phyloP scores from a whole-genome alignment of 2,888 invertebrate genomes.

The Eilema depressum region DNA sequence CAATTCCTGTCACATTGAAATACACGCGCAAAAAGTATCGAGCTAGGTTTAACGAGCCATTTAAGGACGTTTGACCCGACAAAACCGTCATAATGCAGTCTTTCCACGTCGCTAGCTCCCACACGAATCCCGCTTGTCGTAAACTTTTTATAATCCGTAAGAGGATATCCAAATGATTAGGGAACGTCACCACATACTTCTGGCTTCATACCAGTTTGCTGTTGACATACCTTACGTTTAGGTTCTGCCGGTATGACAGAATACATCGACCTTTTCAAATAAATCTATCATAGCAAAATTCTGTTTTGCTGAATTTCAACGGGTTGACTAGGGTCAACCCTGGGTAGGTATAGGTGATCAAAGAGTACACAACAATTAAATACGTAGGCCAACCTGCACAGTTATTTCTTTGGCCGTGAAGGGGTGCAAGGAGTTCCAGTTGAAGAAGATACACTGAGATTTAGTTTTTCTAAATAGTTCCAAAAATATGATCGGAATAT shows the following conservation, averaged over 20 bases:
- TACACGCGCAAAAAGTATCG: slow-evolving; percentile 14
- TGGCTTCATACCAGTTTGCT: not conserved
- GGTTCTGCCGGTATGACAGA: not conserved
- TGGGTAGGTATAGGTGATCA: too few species aligned
- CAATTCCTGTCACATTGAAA: slow-evolving; percentile 2
- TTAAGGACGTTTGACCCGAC: slow-evolving; percentile 9
- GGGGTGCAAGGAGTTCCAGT: too few species aligned
- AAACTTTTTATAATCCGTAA: slow-evolving; percentile 18
- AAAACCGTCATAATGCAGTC: slow-evolving; percentile 22
- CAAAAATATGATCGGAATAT: too few species aligned
- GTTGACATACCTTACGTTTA: not conserved
- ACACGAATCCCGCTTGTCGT: slow-evolving; percentile 18
- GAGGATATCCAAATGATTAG: slow-evolving; percentile 8
- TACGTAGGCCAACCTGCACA: too few species aligned
- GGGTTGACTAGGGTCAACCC: too few species aligned
- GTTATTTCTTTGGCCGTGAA: too few species aligned
- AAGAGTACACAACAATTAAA: too few species aligned
- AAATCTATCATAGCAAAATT: too few species aligned
- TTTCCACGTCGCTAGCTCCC: slow-evolving; percentile 30
- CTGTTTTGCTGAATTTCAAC: too few species aligned
- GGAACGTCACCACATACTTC: not conserved
- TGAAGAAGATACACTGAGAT: too few species aligned
- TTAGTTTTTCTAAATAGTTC: too few species aligned
- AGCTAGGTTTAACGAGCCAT: slow-evolving; percentile 13
- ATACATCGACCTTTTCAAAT: not conserved